Evolutionary conservation across 2,888 invertebrate species (phyloP).

Genomic region (Caenorhabditis imperialis): DNA sequence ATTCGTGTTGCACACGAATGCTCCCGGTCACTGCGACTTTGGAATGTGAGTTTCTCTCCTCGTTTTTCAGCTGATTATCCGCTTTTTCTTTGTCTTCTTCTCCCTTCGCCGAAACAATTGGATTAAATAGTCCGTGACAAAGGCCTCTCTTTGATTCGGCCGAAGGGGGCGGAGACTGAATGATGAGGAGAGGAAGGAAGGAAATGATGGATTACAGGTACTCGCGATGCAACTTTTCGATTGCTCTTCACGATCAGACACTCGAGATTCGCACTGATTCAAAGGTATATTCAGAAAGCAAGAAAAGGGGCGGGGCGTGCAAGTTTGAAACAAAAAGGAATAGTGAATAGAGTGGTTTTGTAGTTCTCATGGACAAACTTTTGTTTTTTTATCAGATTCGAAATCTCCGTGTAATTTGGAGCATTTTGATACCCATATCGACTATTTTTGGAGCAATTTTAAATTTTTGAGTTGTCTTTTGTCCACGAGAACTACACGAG

Average conservation of each 20-base stretch:
- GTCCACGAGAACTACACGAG: no score
- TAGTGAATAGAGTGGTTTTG: no score
- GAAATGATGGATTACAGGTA: conserved; percentile 36
- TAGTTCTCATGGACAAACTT: no score
- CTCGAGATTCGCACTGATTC: conserved; percentile 41
- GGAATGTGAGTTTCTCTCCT: conserved; percentile 88
- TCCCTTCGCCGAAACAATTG: conserved; percentile 32
- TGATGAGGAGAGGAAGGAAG: background rate
- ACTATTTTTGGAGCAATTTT: no score
- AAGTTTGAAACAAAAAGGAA: background rate
- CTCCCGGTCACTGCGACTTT: conserved; percentile 99
- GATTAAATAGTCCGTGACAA: conserved; percentile 29
- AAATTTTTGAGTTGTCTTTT: no score
- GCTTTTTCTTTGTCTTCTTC: conserved; percentile 14
- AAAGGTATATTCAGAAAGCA: conserved; percentile 34
- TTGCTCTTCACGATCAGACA: conserved; percentile 30
- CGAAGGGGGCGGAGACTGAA: conserved; percentile 21
- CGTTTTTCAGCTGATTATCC: background rate
- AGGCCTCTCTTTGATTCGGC: conserved; percentile 2
- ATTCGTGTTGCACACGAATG: conserved; percentile 97
- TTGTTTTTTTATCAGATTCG: no score
- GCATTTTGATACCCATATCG: no score
- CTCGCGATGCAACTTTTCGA: conserved; percentile 48
- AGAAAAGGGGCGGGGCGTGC: background rate
- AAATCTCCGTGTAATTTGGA: no score